Evolutionary conservation across 2,797 vertebrate genomes (phyloP).

Genomic region (Podarcis lilfordi): DNA sequence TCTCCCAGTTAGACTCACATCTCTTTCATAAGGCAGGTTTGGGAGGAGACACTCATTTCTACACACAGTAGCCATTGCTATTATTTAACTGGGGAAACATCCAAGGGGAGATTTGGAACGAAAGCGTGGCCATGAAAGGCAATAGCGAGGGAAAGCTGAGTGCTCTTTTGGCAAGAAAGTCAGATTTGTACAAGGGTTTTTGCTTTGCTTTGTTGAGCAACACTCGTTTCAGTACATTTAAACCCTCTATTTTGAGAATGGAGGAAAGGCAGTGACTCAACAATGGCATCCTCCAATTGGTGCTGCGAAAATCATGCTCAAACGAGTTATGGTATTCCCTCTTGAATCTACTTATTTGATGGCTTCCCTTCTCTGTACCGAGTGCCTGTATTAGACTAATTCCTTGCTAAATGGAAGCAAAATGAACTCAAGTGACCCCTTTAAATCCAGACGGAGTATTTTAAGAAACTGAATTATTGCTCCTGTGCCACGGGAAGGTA

Average conservation of each 20-base stretch:
- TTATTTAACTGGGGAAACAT: slow-evolving; percentile 14
- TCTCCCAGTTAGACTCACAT: neutral
- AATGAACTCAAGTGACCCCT: slow-evolving; percentile 63
- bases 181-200: neutral
- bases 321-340: slow-evolving; percentile 48
- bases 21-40: neutral
- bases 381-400: slow-evolving; percentile 39
- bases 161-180: slow-evolving; percentile 5
- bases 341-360: slow-evolving; percentile 12
- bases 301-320: slow-evolving; percentile 26
- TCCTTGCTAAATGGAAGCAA: slow-evolving; percentile 45
- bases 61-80: neutral
- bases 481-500: slow-evolving; percentile 57
- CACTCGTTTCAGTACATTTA: neutral
- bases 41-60: neutral
- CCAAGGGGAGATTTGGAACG: neutral
- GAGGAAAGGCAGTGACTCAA: neutral
- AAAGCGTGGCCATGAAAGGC: neutral
- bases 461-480: slow-evolving; percentile 68
- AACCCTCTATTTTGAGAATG: slow-evolving; percentile 23
- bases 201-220: slow-evolving; percentile 8
- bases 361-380: neutral
- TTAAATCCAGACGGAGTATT: slow-evolving; percentile 60
- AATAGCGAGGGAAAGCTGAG: neutral
- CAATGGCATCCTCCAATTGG: neutral